These are phyloP conservation scores for Tadarida brasiliensis DNA, from an alignment of 2,797 vertebrate genomes.

Conservation along the genomic window DNA sequence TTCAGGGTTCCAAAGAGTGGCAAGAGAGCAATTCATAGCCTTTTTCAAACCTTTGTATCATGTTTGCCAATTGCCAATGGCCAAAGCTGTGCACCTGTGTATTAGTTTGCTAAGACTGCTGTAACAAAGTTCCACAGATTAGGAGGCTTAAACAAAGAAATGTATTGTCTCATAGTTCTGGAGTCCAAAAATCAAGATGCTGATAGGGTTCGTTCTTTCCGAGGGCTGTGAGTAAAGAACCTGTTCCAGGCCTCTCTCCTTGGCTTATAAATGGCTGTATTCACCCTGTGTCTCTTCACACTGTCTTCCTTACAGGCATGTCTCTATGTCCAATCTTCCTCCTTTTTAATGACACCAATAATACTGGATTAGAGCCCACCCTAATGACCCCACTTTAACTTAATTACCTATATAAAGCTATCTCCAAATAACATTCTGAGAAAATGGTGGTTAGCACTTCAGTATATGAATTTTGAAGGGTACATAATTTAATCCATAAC, in stretches of 20 bases:
- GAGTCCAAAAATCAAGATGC: neutral
- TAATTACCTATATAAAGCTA: neutral
- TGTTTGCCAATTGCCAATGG: neutral
- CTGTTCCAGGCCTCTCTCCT: neutral
- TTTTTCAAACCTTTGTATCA: neutral
- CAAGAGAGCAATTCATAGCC: neutral
- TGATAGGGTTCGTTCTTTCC: neutral
- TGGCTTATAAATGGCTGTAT: neutral
- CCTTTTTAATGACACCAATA: neutral
- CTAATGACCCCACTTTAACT: neutral
- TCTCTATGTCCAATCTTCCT: neutral
- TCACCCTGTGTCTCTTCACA: neutral
- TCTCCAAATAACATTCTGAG: neutral
- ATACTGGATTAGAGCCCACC: neutral
- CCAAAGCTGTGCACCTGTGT: neutral
- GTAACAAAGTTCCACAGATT: neutral
- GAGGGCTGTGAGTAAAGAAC: neutral
- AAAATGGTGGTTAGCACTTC: neutral
- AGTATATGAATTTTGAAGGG: neutral
- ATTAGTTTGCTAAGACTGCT: neutral
- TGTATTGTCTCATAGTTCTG: neutral
- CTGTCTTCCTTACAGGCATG: neutral
- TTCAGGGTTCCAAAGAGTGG: neutral
- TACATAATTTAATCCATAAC: neutral
- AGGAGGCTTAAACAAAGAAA: neutral